Base-by-base conservation (phyloP, 1,140 invertebrate species). In the Charaxes varanes region DNA sequence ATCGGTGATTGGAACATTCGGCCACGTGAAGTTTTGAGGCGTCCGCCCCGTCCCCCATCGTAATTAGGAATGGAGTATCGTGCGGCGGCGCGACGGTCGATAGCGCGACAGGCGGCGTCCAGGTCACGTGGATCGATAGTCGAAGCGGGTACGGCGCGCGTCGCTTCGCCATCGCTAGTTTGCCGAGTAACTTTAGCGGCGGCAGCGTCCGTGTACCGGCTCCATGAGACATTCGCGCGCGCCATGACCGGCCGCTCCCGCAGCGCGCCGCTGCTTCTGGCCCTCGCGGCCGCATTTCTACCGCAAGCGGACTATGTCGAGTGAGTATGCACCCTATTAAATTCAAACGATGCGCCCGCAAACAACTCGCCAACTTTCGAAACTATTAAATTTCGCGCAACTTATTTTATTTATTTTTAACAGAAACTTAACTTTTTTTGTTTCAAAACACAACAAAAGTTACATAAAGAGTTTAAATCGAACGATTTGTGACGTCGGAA, bases 231-330 rank as follows among this genome's bases (percentile, higher is more conserved):
- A 30, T 18, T 41, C 42, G 43, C 32, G 27, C 57, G 59, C 63
- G 63, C 41, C 53, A 80, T 78, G 73, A 76, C 56, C 57, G 68
- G 59, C 41, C 61, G 62, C 49, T 54, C 62, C 42, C 54, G 54
- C 49, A 69, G 60, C 62, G 60, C 60, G 60, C 67, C 67, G 54
- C 55, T 79, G 21, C 62, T 76, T 32, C 46, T 77, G 24, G 69
- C 60, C 41, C 50, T 80, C 26, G 71, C 64, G 45, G 65, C 65
- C 26, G 62, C 65, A 32, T 64, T 73, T 14, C 55, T 81, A 8
- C 73, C 73, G 43, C 71, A 78, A 36, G 62, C 60, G 18, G 62
- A 69, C 38, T 63, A 70, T 62, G 73, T 76, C 47, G 71, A 68
- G 77, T 81, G 46, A 81, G 77, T 81, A 72, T 26, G 7, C 22